Conservation (phyloP, 2,888 invertebrate species). For the Agrochola lota region DNA sequence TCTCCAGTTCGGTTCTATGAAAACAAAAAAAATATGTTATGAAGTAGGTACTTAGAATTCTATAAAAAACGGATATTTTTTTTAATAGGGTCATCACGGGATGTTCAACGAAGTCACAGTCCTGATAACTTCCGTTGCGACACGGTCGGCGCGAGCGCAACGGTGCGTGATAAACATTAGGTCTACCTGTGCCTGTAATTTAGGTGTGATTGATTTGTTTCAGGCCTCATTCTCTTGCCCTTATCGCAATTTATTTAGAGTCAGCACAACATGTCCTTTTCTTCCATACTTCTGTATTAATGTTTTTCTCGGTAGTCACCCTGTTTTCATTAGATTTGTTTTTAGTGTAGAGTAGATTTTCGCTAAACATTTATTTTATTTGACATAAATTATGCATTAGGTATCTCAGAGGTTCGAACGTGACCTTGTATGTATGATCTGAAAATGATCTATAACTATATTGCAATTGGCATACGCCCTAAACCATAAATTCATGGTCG, state of each 20-base stretch:
- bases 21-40: slow-evolving; percentile 16
- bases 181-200: slow-evolving; percentile 74
- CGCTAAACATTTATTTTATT: neutral
- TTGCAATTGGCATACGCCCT: neutral
- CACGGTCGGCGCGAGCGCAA: slow-evolving; percentile 78
- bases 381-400: neutral
- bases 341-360: neutral
- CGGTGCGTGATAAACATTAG: slow-evolving; percentile 78
- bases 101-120: slow-evolving; percentile 77
- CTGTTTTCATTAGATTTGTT: neutral
- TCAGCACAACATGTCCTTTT: neutral
- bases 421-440: neutral
- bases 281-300: neutral
- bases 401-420: neutral
- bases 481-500: neutral
- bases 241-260: no score
- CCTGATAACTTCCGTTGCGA: slow-evolving; percentile 82
- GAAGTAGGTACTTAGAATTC: slow-evolving; percentile 8
- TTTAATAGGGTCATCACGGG: slow-evolving; percentile 69
- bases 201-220: slow-evolving; percentile 66
- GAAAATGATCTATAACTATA: neutral
- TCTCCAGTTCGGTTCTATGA: slow-evolving; percentile 93
- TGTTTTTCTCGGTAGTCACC: neutral
- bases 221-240: neutral
- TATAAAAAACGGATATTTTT: slow-evolving; percentile 54